These are phyloP conservation scores for Laspeyria flexula DNA, from an alignment of 2,888 invertebrate genomes.

Conservation along the genomic window DNA sequence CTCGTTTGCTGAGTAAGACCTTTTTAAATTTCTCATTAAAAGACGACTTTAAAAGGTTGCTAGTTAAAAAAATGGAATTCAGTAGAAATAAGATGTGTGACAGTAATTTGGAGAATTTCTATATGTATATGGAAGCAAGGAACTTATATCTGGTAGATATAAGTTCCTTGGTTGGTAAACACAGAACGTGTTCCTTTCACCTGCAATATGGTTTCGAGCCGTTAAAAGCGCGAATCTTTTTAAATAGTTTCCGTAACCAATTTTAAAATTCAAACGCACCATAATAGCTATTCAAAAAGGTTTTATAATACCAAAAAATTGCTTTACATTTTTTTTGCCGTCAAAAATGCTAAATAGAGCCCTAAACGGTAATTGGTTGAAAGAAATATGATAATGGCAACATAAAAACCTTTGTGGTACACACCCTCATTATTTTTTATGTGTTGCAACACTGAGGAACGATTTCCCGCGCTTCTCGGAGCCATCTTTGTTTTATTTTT, in stretches of 20 bases:
- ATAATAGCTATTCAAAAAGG: conserved; percentile 37
- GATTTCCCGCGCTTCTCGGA: conserved; percentile 61
- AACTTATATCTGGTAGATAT: too few species aligned
- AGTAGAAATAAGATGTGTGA: neutral
- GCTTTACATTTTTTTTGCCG: conserved; percentile 44
- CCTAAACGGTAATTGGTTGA: conserved; percentile 71
- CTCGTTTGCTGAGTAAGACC: neutral
- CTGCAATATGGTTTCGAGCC: too few species aligned
- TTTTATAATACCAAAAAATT: conserved; percentile 47
- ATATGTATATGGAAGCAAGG: neutral
- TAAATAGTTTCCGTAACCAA: conserved; percentile 9
- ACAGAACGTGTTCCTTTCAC: too few species aligned
- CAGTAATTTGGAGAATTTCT: neutral
- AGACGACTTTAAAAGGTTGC: neutral
- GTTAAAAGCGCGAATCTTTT: neutral
- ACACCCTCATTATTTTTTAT: conserved; percentile 71
- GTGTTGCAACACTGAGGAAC: conserved; percentile 51
- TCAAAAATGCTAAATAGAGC: conserved; percentile 67
- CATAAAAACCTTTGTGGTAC: conserved; percentile 71
- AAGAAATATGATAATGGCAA: conserved; percentile 79
- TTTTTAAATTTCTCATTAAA: neutral
- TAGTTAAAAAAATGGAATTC: neutral
- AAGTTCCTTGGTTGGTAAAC: too few species aligned
- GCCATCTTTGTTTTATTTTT: conserved; percentile 61
- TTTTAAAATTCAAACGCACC: conserved; percentile 35